Percentiles rank a stretch among this genome's conserved stretches.
These are phyloP conservation scores for Daubentonia madagascariensis DNA, from an alignment of 2,113 vertebrate genomes.

Conservation along the genomic window DNA sequence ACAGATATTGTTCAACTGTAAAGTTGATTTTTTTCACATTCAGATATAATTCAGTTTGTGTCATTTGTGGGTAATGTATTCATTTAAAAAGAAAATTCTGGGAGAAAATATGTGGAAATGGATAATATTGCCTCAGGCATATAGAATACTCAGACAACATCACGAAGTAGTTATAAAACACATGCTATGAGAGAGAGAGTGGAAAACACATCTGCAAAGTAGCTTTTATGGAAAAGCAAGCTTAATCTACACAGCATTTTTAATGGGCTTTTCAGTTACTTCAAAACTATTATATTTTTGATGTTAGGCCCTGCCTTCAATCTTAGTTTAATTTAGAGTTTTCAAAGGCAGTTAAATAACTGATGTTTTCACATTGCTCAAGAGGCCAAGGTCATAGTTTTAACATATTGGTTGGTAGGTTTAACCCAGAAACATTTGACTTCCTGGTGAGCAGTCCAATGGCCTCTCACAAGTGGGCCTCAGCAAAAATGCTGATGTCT, in stretches of 20 bases:
- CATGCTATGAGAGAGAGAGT: neutral
- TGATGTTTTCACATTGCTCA: neutral
- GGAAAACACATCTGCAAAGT: neutral
- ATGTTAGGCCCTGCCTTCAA: neutral
- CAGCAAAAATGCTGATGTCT: neutral
- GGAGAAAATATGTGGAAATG: neutral
- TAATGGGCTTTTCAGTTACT: neutral
- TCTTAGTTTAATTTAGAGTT: neutral
- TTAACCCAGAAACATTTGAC: neutral
- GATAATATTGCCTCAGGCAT: neutral
- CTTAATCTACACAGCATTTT: neutral
- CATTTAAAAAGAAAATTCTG: neutral
- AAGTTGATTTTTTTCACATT: neutral
- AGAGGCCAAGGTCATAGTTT: neutral
- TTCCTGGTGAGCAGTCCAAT: neutral
- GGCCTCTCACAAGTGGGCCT: neutral
- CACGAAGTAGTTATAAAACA: neutral
- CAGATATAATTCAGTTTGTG: neutral
- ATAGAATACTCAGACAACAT: neutral
- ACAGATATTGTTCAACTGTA: neutral
- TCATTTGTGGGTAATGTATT: neutral
- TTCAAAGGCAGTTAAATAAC: neutral
- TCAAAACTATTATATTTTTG: neutral
- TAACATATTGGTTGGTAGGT: neutral
- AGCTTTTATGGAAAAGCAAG: neutral